Conservation (phyloP, 1,140 invertebrate genomes). For the Artemia franciscana region DNA sequence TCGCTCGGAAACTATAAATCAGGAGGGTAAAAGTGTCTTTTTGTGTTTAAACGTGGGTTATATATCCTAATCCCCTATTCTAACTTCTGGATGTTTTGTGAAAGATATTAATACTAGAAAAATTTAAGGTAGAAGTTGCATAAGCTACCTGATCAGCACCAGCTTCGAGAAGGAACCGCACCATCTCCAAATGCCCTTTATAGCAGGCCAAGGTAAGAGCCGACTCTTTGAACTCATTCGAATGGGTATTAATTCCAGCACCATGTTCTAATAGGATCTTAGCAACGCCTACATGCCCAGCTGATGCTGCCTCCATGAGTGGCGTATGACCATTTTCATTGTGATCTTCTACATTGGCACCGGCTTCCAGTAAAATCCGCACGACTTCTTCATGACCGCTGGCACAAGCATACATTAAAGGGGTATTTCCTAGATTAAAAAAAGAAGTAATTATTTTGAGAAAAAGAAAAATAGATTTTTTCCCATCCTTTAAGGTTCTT, state of each 20-base stretch:
- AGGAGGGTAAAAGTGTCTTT: no score
- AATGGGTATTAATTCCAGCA: conserved; percentile 92
- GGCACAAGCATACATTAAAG: conserved; percentile 93
- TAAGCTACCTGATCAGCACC: conserved; percentile 58
- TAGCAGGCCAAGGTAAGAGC: conserved; percentile 89
- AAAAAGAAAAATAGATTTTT: no score
- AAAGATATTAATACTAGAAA: no score
- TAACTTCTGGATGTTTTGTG: no score
- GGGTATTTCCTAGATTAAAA: conserved; percentile 53
- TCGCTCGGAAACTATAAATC: no score
- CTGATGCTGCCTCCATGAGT: conserved; percentile 92
- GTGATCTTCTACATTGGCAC: conserved; percentile 90
- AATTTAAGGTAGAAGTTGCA: conserved; percentile 5
- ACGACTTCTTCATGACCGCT: conserved; percentile 86
- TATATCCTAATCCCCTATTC: no score
- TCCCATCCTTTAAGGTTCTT: no score
- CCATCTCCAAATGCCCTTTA: conserved; percentile 93
- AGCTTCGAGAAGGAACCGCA: conserved; percentile 75
- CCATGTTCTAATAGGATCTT: conserved; percentile 75
- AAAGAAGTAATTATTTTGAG: no score
- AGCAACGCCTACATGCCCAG: conserved; percentile 82
- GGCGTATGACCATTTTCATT: conserved; percentile 98
- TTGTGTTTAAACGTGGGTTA: no score
- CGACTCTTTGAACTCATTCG: conserved; percentile 93
- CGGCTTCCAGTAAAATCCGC: conserved; percentile 56